Percentiles rank a stretch among this genome's conserved stretches.
Conservation (phyloP, 2,113 vertebrate genomes). For the Cyprinodon variegatus region DNA sequence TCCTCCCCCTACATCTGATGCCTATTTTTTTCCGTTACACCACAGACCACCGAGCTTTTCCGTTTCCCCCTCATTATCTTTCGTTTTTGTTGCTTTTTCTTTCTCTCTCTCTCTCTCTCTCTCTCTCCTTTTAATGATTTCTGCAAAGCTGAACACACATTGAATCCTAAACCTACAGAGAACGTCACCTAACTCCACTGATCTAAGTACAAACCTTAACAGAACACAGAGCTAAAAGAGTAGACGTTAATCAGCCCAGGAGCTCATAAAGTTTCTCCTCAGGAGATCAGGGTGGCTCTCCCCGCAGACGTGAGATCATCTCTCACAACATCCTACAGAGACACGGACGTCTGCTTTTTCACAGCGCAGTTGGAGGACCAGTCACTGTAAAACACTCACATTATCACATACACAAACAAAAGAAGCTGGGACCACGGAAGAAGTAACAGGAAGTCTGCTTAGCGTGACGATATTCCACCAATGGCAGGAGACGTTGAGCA, state of each 20-base stretch:
- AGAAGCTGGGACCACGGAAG: conserved; percentile 60
- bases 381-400: conserved; percentile 41
- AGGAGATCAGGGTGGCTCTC: conserved; percentile 29
- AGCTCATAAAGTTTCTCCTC: conserved; percentile 28
- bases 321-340: conserved; percentile 38
- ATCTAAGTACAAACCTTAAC: conserved; percentile 44
- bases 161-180: not conserved
- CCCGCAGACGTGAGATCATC: conserved; percentile 37
- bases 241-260: conserved; percentile 12
- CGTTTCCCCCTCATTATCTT: conserved; percentile 7
- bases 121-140: not conserved
- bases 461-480: conserved; percentile 38
- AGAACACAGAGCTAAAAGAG: conserved; percentile 44
- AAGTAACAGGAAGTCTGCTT: conserved; percentile 74
- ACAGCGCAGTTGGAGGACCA: conserved; percentile 34
- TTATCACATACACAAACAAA: conserved; percentile 60
- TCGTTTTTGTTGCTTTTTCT: not conserved
- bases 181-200: not conserved
- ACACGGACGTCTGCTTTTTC: conserved; percentile 17
- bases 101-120: conserved; percentile 29
- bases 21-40: conserved; percentile 45
- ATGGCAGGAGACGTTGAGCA: conserved; percentile 26
- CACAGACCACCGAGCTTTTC: conserved; percentile 42
- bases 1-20: conserved; percentile 19
- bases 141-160: not conserved